A percentile compares a stretch with the other conserved stretches of the same genome.
These are phyloP conservation scores for Intellagama lesueurii DNA, from an alignment of 2,797 vertebrate genomes.

Conservation along the genomic window DNA sequence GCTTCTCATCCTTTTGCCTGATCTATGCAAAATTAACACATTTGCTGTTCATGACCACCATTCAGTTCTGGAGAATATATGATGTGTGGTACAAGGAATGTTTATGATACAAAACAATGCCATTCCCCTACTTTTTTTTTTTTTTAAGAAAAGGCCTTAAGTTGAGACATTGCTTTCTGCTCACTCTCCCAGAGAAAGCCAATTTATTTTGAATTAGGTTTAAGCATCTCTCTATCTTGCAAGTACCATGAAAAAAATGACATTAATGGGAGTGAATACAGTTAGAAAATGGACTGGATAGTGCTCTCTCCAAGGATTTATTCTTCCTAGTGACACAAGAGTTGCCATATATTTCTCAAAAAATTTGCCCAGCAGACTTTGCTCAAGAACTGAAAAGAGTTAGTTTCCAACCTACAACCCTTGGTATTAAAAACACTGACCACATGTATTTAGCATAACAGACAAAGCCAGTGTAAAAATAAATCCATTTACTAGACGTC, in stretches of 20 bases:
- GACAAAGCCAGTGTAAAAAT: conserved; percentile 57
- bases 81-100: no score
- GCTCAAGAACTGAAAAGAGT: conserved; percentile 17
- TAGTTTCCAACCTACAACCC: neutral
- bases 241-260: neutral
- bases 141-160: neutral
- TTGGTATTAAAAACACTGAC: conserved; percentile 19
- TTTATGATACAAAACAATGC: no score
- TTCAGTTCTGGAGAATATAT: no score
- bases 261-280: neutral
- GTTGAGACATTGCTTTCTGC: neutral
- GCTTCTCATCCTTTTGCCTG: neutral
- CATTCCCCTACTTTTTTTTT: no score
- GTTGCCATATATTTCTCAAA: conserved; percentile 2
- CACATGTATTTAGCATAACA: conserved; percentile 54
- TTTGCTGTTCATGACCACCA: no score
- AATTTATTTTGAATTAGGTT: neutral
- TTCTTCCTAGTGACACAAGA: neutral
- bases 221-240: neutral
- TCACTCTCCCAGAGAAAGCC: neutral
- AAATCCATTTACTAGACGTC: neutral
- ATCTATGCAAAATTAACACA: neutral
- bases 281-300: neutral
- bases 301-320: neutral
- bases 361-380: neutral